These are phyloP conservation scores for Nycticebus coucang DNA, from an alignment of 2,113 vertebrate species.

Conservation along the genomic window DNA sequence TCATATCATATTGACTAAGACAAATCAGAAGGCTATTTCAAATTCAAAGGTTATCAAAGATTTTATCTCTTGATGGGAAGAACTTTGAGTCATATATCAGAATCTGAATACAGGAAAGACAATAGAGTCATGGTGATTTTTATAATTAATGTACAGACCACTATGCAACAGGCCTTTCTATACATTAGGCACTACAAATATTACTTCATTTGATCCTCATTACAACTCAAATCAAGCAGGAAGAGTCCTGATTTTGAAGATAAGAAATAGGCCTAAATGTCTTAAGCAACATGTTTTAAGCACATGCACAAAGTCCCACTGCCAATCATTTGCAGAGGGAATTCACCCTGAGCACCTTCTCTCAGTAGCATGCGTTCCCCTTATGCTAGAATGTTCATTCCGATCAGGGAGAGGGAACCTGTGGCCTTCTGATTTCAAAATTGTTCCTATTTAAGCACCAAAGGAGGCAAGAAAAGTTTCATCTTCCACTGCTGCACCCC, in stretches of 20 bases:
- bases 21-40: neutral
- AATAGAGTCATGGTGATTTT: neutral
- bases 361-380: neutral
- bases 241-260: neutral
- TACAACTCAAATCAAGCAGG: neutral
- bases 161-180: neutral
- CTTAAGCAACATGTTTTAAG: neutral
- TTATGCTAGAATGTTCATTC: neutral
- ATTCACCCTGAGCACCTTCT: neutral
- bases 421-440: too few species aligned
- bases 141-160: neutral
- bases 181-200: neutral
- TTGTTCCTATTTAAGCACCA: too few species aligned
- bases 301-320: neutral
- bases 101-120: neutral
- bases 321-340: neutral
- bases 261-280: neutral
- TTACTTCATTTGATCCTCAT: neutral
- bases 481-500: too few species aligned
- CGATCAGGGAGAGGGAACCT: neutral
- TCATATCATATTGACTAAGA: neutral
- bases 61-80: neutral
- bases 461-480: too few species aligned
- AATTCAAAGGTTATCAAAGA: neutral
- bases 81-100: neutral